Evolutionary conservation across 2,113 vertebrate species (phyloP).

Genomic region (Ciconia maguari): DNA sequence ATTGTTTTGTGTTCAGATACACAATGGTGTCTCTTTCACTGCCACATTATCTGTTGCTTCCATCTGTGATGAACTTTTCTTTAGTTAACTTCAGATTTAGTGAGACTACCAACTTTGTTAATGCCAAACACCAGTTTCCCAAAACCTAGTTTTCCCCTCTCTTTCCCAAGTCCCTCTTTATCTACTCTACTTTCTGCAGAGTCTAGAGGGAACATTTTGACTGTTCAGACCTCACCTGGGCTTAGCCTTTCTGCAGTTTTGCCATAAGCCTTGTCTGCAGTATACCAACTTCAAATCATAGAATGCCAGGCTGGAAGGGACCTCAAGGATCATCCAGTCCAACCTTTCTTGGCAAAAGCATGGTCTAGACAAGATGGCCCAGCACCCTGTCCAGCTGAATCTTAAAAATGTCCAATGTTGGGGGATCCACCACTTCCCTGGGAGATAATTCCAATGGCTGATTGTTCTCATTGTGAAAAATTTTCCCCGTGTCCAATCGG

Average conservation of each 20-base stretch:
- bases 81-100: not conserved
- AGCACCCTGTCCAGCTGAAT: not conserved
- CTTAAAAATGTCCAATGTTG: not conserved
- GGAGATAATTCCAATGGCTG: no score
- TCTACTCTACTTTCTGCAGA: not conserved
- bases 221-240: not conserved
- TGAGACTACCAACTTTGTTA: not conserved
- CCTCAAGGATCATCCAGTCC: not conserved
- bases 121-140: not conserved
- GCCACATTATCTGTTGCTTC: not conserved
- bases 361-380: not conserved
- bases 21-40: not conserved
- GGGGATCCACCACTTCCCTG: no score
- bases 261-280: not conserved
- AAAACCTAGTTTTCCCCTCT: not conserved
- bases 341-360: not conserved
- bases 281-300: accelerated
- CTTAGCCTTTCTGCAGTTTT: not conserved
- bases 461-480: not conserved
- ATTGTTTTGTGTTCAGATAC: not conserved
- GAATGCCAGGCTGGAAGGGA: not conserved
- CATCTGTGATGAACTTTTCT: not conserved
- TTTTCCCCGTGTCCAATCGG: not conserved
- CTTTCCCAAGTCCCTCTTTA: not conserved
- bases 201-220: not conserved